Evolutionary conservation across 1,140 invertebrate species (phyloP).

Genomic region (Formica exsecta): DNA sequence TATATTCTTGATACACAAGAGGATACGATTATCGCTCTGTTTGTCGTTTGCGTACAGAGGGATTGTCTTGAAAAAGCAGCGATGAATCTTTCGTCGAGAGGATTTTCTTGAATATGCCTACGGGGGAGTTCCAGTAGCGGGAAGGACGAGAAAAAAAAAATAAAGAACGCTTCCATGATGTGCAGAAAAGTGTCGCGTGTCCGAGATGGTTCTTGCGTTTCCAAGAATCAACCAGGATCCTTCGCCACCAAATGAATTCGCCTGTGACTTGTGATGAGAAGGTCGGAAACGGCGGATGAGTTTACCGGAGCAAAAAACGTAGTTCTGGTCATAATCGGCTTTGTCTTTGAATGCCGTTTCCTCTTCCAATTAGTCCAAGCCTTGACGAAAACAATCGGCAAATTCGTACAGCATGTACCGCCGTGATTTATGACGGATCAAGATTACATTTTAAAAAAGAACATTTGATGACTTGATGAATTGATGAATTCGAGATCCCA

Average conservation of each 20-base stretch:
- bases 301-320: background rate
- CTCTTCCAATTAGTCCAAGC: too few species aligned
- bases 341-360: background rate
- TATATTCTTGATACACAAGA: too few species aligned
- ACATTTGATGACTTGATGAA: too few species aligned
- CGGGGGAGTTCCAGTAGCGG: slow-evolving; percentile 25
- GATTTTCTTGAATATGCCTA: background rate
- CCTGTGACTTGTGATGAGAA: slow-evolving; percentile 19
- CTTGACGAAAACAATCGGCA: too few species aligned
- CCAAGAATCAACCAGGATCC: slow-evolving; percentile 39
- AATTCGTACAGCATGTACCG: too few species aligned
- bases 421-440: too few species aligned
- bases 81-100: slow-evolving; percentile 73
- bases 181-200: slow-evolving; percentile 70
- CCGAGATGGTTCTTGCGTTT: slow-evolving; percentile 20
- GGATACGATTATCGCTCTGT: background rate
- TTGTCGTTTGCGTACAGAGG: background rate
- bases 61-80: slow-evolving; percentile 63
- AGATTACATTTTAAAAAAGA: too few species aligned
- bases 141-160: slow-evolving; percentile 24
- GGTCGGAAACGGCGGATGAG: background rate
- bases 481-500: too few species aligned
- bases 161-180: slow-evolving; percentile 65
- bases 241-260: slow-evolving; percentile 10
- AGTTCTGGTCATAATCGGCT: background rate